Base-by-base conservation (phyloP, 2,113 vertebrate genomes). In the Lethenteron camtschaticum region DNA sequence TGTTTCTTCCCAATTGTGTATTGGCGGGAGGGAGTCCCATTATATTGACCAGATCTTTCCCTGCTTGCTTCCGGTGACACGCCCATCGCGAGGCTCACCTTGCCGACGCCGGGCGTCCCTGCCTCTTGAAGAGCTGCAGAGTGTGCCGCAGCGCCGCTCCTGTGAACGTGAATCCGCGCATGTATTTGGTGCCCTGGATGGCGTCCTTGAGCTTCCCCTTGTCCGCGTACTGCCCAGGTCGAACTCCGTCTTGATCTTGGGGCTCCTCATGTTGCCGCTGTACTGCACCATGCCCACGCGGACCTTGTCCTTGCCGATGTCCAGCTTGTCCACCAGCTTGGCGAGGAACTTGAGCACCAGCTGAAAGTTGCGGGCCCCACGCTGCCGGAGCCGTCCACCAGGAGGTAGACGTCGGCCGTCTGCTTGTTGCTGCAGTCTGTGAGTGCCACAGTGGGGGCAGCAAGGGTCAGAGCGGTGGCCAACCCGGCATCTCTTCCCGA, bases 341-440 rank as follows among this genome's bases (percentile, higher is more conserved):
- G 63, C 71, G 10, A 88, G 78, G 63, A 88, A 86, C 13, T 18
- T 16, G 57, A 79, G 81, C 16, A 85, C 68, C 69, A 80, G 79
- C 72, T 78, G 57, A 70, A 89, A 90, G 76, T 78, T 79, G 1
- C 18, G 55, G 2, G 24, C 14, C 11, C 77, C 1, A 85, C 82
- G 75, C 79, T 84, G 55, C 75, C 71, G 41, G 85, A 90, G 68
- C 83, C 80, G 58, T 87, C 86, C 58, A 87, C 76, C 70, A 87
- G 75, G 74, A 88, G 85, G 24, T 88, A 83, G 57, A 87, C 79
- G 73, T 88, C 85, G 11, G 84, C 83, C 20, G 14, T 66, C 60
- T 66, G 60, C 20, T 66, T 10, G 10, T 14, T 10, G 14, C 9
- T 20, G 20, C 60, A 66, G 8, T 9, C 60, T 66, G 60, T 66